phyloP scores from a whole-genome alignment of 1,140 invertebrate genomes.

The Pemphigus obesinymphae region DNA sequence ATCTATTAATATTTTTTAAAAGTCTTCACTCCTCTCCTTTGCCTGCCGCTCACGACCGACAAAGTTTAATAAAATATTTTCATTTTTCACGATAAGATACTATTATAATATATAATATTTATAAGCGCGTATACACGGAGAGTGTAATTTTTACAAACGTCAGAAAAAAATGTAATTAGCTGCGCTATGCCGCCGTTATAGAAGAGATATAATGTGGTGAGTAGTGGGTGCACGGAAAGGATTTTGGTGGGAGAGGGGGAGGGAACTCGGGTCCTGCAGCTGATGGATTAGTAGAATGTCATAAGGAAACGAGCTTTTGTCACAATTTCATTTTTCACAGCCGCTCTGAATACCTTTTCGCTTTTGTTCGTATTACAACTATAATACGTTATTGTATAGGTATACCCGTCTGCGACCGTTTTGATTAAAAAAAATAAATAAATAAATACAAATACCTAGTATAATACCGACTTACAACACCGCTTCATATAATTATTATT shows the following conservation, averaged over 20 bases:
- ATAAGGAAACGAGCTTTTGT: slow-evolving; percentile 12
- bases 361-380: no score
- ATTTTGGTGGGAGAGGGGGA: not conserved
- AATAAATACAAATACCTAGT: no score
- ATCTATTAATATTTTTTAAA: slow-evolving; percentile 39
- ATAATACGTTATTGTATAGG: no score
- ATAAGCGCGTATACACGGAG: not conserved
- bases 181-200: not conserved
- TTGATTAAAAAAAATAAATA: slow-evolving; percentile 34
- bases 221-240: not conserved
- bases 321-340: slow-evolving; percentile 24
- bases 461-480: not conserved
- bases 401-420: no score
- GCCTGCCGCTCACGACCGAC: not conserved
- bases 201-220: not conserved
- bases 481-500: not conserved
- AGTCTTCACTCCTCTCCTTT: not conserved
- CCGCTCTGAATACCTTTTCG: not conserved
- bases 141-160: slow-evolving; percentile 26
- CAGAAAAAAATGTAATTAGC: slow-evolving; percentile 11
- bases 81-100: slow-evolving; percentile 24
- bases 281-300: slow-evolving; percentile 34
- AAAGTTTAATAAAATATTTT: slow-evolving; percentile 37
- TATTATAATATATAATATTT: no score
- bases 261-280: not conserved